Evolutionary conservation across 1,140 invertebrate genomes (phyloP), one percentile per base, ranked within the genome.

Genomic region (Paramacrobiotus metropolitanus): DNA sequence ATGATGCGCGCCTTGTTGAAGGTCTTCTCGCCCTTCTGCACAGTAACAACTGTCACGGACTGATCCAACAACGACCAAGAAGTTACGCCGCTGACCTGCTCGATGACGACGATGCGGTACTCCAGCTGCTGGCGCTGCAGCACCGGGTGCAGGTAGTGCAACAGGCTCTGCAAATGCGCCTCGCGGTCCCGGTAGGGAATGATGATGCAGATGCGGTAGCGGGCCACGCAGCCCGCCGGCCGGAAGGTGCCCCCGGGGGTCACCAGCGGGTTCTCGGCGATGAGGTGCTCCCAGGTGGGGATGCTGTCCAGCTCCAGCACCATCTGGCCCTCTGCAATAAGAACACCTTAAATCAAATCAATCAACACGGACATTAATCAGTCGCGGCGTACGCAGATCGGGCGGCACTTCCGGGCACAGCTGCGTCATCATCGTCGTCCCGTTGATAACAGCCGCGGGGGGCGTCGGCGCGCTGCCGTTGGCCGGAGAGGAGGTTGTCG

Each of bases 1-100:
- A 96, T 83, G 4, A 97, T 77, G 71, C 89, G 87, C 0, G 86
- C 92, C 68, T 90, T 79, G 76, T 96, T 97, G 68, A 95, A 96
- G 18, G 85, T 82, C 60, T 73, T 74, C 61, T 69, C 72, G 28
- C 74, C 77, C 59, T 65, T 68, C 77, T 79, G 60, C 29, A 64
- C 68, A 65, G 31, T 21, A 1, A 18, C 4, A 31, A 63, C 21
- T 62, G n/a, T n/a, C n/a, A n/a, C n/a, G n/a, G n/a, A n/a, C n/a
- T n/a, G n/a, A n/a, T n/a, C n/a, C n/a, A n/a, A n/a, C n/a, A n/a
- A n/a, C n/a, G n/a, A n/a, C n/a, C n/a, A n/a, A n/a, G n/a, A n/a
- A n/a, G n/a, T n/a, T n/a, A n/a, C n/a, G n/a, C n/a, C n/a, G 3
- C 24, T 62, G 60, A 76, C 73, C 75, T 96, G 92, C 73, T 96